Conservation (phyloP, 1,140 invertebrate genomes). For the Neuroterus valhalla region DNA sequence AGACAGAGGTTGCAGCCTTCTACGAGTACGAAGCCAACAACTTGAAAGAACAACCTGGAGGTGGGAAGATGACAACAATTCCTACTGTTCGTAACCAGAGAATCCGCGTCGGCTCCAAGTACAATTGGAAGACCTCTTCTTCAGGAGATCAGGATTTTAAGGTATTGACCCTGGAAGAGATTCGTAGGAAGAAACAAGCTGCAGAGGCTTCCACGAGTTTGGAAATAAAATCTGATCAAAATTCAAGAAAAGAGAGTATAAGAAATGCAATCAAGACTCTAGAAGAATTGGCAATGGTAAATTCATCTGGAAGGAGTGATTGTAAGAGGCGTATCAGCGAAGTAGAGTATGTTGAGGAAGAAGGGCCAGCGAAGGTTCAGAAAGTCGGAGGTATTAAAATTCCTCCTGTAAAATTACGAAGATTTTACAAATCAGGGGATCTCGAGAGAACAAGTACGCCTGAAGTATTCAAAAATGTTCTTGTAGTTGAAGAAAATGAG, state of each 20-base stretch:
- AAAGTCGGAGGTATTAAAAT: constrained; percentile 38
- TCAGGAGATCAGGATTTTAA: constrained; percentile 58
- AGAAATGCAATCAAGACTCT: constrained; percentile 43
- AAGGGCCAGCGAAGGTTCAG: background rate
- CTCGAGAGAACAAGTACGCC: constrained; percentile 54
- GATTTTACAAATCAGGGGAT: constrained; percentile 36
- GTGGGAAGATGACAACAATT: constrained; percentile 26
- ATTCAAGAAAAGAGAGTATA: constrained; percentile 19
- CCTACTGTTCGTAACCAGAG: background rate
- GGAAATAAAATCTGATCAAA: background rate
- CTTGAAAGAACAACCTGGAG: background rate
- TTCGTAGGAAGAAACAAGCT: constrained; percentile 57
- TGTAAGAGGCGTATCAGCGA: background rate
- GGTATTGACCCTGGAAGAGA: constrained; percentile 71
- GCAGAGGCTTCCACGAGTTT: background rate
- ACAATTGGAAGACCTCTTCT: background rate
- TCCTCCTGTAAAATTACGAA: constrained; percentile 60
- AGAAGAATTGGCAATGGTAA: constrained; percentile 29
- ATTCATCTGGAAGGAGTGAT: background rate
- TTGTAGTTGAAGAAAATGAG: constrained; percentile 51
- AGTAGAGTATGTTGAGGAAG: background rate
- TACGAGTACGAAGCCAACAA: constrained; percentile 75
- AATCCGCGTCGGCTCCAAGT: background rate
- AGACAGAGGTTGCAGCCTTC: constrained; percentile 80
- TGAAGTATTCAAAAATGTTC: constrained; percentile 43